These are phyloP conservation scores for Halcyon badia DNA, from an alignment of 2,797 vertebrate genomes.

Conservation along the genomic window DNA sequence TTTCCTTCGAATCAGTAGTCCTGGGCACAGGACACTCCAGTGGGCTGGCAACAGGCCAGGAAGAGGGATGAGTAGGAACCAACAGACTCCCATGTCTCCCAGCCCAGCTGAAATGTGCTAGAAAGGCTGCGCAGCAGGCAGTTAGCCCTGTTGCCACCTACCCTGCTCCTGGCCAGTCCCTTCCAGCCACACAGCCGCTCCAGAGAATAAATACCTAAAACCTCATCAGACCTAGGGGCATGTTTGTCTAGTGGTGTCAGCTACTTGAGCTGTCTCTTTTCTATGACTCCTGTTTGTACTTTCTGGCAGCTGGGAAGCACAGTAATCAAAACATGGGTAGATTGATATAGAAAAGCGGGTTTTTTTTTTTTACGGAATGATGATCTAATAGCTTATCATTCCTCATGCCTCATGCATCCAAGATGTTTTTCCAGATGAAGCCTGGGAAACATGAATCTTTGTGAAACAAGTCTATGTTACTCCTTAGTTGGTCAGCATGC, in stretches of 20 bases:
- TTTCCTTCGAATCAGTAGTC: not conserved
- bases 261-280: slow-evolving; percentile 36
- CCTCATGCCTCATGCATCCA: slow-evolving; percentile 41
- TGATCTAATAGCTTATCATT: slow-evolving; percentile 69
- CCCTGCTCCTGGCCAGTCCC: not conserved
- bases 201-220: not conserved
- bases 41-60: not conserved
- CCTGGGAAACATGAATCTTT: slow-evolving; percentile 61
- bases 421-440: slow-evolving; percentile 69
- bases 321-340: slow-evolving; percentile 36
- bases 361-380: slow-evolving; percentile 44
- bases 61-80: not conserved
- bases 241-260: slow-evolving; percentile 37
- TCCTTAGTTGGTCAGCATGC: slow-evolving; percentile 19
- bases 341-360: slow-evolving; percentile 24
- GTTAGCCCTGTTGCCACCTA: not conserved
- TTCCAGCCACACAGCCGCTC: not conserved
- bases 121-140: not conserved
- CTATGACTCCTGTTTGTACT: slow-evolving; percentile 16
- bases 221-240: not conserved
- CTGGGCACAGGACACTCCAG: not conserved
- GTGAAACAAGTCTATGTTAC: slow-evolving; percentile 42
- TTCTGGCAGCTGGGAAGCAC: slow-evolving; percentile 44
- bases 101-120: not conserved
- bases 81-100: rapidly evolving